phyloP scores from a whole-genome alignment of 2,113 vertebrate genomes.

The Ochotona princeps region DNA sequence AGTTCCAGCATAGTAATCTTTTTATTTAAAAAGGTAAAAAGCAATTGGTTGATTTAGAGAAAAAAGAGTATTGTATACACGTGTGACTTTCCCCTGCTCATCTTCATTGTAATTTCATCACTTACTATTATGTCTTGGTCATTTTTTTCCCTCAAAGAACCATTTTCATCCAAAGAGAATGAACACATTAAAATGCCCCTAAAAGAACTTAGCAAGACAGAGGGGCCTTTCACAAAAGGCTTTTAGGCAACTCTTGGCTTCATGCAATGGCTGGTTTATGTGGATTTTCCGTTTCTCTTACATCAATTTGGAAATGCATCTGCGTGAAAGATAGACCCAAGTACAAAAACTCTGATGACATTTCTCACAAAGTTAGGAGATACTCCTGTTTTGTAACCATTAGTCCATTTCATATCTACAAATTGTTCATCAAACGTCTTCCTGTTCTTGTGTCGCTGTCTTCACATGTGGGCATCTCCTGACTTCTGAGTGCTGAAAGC shows the following conservation, averaged over 20 bases:
- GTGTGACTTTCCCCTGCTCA: not conserved
- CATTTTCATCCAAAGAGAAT: not conserved
- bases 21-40: not conserved
- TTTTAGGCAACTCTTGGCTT: not conserved
- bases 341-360: not conserved
- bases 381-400: too few relatives aligned
- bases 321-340: not conserved
- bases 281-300: slow-evolving; percentile 5
- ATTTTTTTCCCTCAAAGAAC: not conserved
- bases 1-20: not conserved
- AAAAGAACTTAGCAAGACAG: not conserved
- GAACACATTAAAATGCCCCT: not conserved
- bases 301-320: not conserved
- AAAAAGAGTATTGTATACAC: not conserved
- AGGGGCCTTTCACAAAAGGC: not conserved
- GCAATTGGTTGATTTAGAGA: not conserved
- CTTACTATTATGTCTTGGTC: not conserved
- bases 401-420: too few relatives aligned
- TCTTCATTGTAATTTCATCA: not conserved
- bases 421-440: not conserved
- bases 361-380: too few relatives aligned
- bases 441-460: rapidly evolving
- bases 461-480: not conserved
- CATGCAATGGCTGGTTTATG: not conserved
- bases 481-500: not conserved